phyloP scores from a whole-genome alignment of 1,140 invertebrate genomes.

The Helicoverpa armigera region DNA sequence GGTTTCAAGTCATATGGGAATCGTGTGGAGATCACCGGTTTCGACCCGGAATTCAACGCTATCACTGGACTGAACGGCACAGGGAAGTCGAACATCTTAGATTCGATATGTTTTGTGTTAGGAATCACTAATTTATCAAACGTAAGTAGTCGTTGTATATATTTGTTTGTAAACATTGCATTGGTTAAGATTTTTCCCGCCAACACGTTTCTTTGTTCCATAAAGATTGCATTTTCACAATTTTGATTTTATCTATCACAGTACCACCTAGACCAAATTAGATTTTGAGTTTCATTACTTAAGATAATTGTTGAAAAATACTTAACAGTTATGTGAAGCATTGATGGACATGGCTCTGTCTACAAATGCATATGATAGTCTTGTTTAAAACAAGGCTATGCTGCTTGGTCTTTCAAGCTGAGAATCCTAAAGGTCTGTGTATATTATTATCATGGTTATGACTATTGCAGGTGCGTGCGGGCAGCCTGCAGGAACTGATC shows the following conservation, averaged over 20 bases:
- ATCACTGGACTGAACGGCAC: constrained; percentile 99
- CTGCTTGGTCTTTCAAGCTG: no score
- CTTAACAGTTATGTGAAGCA: no score
- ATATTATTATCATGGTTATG: background rate
- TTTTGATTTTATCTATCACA: background rate
- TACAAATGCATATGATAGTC: no score
- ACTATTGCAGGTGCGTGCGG: constrained; percentile 92
- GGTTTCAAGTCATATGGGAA: constrained; percentile 99
- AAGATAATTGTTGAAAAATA: no score
- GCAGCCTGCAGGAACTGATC: constrained; percentile 97
- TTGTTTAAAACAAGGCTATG: no score
- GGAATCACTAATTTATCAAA: constrained; percentile 98
- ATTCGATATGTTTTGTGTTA: constrained; percentile 99
- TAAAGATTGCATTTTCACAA: background rate
- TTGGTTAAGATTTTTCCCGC: constrained; percentile 54
- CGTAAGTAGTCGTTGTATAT: constrained; percentile 87
- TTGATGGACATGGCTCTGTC: no score
- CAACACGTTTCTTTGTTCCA: constrained; percentile 41
- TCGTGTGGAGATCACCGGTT: constrained; percentile 96
- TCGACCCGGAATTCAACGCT: constrained; percentile 98
- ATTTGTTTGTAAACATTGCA: constrained; percentile 38
- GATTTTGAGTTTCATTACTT: no score
- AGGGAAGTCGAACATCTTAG: constrained; percentile 99
- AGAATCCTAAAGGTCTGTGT: background rate
- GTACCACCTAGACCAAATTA: background rate